Base-by-base conservation (phyloP, 2,113 vertebrate species). In the Calyptommatus sinebrachiatus region DNA sequence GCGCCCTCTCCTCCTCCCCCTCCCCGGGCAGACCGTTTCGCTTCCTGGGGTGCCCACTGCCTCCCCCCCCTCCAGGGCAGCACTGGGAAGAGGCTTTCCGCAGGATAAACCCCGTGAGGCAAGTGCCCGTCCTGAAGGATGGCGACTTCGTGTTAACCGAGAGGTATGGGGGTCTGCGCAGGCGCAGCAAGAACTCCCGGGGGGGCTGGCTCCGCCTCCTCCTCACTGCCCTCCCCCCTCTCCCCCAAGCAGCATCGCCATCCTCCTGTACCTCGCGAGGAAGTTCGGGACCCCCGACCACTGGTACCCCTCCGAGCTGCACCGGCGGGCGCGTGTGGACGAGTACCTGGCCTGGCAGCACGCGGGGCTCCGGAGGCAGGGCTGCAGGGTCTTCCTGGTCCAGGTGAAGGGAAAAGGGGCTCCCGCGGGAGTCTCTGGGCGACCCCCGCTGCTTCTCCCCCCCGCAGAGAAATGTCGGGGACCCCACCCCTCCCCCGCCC, bases 121-220 rank as follows among this genome's bases (percentile, higher is more conserved):
- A 94, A 73, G 87, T 95, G 70, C 96, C 95, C 1, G 94, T 94
- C 14, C 85, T 97, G 88, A 95, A 93, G 85, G 96, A 97, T 60
- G 96, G 93, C n/a, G 88, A 91, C 83, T 97, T 97, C 76, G 71
- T 94, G 46, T 88, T 97, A 79, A 93, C 95, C 0, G 96, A 97
- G 71, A 97, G 96, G 96, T 97, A 89, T 79, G 1, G 7, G 8
- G 1, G 8, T 7, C 18, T 29, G 46, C 3, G 70, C 22, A 5
- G 2, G 35, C 35, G 35, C 35, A 41, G 35, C n/a, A n/a, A n/a
- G n/a, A n/a, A n/a, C n/a, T n/a, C n/a, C n/a, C n/a, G n/a, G n/a
- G n/a, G n/a, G n/a, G n/a, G n/a, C n/a, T n/a, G n/a, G n/a, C n/a
- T n/a, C n/a, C n/a, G n/a, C n/a, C n/a, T n/a, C n/a, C n/a, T n/a